phyloP scores from a whole-genome alignment of 1,140 invertebrate genomes.

The Drosophila ambigua region DNA sequence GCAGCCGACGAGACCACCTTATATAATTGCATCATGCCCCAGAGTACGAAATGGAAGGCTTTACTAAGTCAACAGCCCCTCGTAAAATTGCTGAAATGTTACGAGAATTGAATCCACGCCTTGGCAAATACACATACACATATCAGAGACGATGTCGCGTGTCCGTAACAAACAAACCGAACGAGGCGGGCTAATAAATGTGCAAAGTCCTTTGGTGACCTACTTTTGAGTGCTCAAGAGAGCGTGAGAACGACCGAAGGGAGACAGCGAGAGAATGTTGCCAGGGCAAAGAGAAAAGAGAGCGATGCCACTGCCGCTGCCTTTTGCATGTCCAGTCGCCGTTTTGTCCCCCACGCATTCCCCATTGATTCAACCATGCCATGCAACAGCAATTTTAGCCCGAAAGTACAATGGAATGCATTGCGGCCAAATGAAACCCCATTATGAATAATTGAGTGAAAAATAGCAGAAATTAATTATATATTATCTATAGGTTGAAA shows the following conservation, averaged over 20 bases:
- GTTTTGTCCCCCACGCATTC: constrained; percentile 41
- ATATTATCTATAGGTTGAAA: constrained; percentile 1
- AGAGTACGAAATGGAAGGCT: background rate
- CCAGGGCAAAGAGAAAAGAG: constrained; percentile 15
- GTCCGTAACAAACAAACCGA: constrained; percentile 49
- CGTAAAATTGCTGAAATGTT: constrained; percentile 32
- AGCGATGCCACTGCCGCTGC: constrained; percentile 1
- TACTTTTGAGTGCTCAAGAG: constrained; percentile 46
- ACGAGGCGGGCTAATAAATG: constrained; percentile 61
- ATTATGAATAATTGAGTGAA: constrained; percentile 63
- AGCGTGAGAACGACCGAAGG: constrained; percentile 12
- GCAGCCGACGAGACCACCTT: too few species aligned
- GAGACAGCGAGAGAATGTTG: constrained; percentile 26
- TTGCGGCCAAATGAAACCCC: constrained; percentile 27
- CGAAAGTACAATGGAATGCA: constrained; percentile 16
- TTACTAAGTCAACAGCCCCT: too few species aligned
- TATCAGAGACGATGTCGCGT: constrained; percentile 56
- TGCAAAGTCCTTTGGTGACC: constrained; percentile 70
- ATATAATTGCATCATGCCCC: too few species aligned
- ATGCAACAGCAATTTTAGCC: constrained; percentile 12
- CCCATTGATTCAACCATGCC: constrained; percentile 38
- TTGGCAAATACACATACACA: constrained; percentile 27
- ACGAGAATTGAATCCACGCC: constrained; percentile 35
- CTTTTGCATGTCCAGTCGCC: constrained; percentile 37
- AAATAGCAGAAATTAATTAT: constrained; percentile 55